Evolutionary conservation across 2,113 vertebrate species (phyloP).

Genomic region (Gulo gulo): DNA sequence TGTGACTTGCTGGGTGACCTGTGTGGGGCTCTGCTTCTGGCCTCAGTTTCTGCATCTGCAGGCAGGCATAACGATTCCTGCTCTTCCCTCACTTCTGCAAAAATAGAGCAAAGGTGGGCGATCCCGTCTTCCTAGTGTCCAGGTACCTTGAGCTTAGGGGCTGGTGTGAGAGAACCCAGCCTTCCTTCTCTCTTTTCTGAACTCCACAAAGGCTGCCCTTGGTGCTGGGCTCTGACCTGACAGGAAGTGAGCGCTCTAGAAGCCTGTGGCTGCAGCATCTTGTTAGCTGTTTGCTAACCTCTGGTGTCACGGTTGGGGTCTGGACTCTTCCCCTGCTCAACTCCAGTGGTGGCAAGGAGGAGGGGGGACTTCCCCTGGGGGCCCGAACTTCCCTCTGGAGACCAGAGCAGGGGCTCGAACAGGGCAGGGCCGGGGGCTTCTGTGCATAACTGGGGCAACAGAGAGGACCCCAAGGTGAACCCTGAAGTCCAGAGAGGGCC

Average conservation of each 20-base stretch:
- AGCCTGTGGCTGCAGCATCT: not conserved
- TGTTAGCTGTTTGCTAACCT: not conserved
- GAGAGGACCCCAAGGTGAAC: not conserved
- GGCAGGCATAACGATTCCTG: not conserved
- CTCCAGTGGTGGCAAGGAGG: not conserved
- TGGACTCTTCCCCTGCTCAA: not conserved
- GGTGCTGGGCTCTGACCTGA: not conserved
- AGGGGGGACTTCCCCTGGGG: not conserved
- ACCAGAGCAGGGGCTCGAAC: not conserved
- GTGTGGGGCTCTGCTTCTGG: not conserved
- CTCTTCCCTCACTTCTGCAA: not conserved
- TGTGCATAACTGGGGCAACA: not conserved
- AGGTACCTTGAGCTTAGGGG: not conserved
- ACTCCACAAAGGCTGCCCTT: not conserved
- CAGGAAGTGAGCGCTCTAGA: not conserved
- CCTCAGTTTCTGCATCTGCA: constrained; percentile 7
- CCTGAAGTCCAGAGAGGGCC: not conserved
- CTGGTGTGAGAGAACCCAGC: not conserved
- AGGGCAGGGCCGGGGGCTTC: not conserved
- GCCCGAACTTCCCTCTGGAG: not conserved
- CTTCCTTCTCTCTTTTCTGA: not conserved
- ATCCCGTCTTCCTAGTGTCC: not conserved
- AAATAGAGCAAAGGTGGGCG: not conserved
- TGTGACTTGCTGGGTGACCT: not conserved
- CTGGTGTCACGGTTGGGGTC: not conserved